A percentile compares a stretch with the other conserved stretches of the same genome.
Conservation (phyloP, 1,140 invertebrate species). For the Nomia melanderi region DNA sequence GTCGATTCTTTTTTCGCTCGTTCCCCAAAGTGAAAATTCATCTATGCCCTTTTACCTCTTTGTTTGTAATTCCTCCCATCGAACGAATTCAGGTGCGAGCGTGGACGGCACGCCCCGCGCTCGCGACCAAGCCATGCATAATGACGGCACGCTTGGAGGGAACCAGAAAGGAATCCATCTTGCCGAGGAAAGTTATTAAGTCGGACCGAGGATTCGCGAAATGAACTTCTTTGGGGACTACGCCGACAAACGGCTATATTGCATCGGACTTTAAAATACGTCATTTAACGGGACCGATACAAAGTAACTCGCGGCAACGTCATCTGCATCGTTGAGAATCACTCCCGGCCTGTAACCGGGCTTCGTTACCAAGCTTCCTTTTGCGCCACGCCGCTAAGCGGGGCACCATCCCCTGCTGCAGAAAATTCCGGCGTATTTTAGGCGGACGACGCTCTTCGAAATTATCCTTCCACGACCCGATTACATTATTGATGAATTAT, state of each 20-base stretch:
- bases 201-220: slow-evolving; percentile 31
- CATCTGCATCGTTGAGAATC: slow-evolving; percentile 58
- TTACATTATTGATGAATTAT: slow-evolving; percentile 69
- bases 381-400: not conserved
- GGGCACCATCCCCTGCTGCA: not conserved
- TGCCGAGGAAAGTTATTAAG: slow-evolving; percentile 58
- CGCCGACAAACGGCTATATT: slow-evolving; percentile 59
- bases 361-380: slow-evolving; percentile 12
- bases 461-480: slow-evolving; percentile 15
- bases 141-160: slow-evolving; percentile 6
- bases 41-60: not conserved
- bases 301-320: slow-evolving; percentile 47
- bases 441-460: not conserved
- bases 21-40: slow-evolving; percentile 10
- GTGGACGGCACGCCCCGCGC: not conserved
- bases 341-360: not conserved
- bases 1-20: too few species aligned
- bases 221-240: slow-evolving; percentile 53
- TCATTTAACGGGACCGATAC: slow-evolving; percentile 46
- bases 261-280: slow-evolving; percentile 65
- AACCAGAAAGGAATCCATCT: slow-evolving; percentile 59
- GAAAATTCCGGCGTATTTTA: slow-evolving; percentile 17
- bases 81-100: slow-evolving; percentile 39
- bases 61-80: slow-evolving; percentile 2
- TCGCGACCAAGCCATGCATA: slow-evolving; percentile 28